Evolutionary conservation across 2,113 vertebrate species (phyloP), one percentile per base, ranked within the genome.

Genomic region (Cromileptes altivelis): DNA sequence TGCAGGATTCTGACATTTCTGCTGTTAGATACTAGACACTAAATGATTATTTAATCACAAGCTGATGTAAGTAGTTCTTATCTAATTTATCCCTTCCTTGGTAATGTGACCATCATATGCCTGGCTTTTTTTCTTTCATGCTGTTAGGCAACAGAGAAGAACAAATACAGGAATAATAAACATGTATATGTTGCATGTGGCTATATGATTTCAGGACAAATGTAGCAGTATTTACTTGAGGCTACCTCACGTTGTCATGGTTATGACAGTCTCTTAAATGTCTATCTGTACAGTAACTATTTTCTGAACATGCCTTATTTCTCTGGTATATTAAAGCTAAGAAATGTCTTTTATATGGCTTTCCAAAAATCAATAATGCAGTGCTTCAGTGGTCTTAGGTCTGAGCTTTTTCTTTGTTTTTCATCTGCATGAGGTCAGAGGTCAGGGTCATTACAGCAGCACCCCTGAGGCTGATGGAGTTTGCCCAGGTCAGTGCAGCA

Each of bases 401-500:
- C 12, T 65, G 49, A 64, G 23, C 5, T 62, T 52, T 5, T 33
- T 53, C 15, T 55, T 47, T 47, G 49, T 60, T 50, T 40, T 69
- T 15, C 47, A 25, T 52, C 27, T 21, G 40, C 53, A 9, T 61
- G 56, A 60, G 67, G 18, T 70, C 55, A 53, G 49, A 14, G 27
- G 27, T 75, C 15, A 55, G 30, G 50, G 50, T 80, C 25, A 47
- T 30, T 55, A 56, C 13, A 64, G 15, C 69, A 70, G 52, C 33
- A 70, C 13, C 68, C 52, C 21, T 40, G 21, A 23, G 30, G 49
- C 69, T 40, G 21, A 49, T 7, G 14, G 50, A 57, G 58, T 80
- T 80, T 57, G 25, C 23, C 37, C 67, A 23, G 69, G 33, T 70
- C 21, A 70, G 52, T 25, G 40, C 53, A 78, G 2, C 27, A 55